Conservation (phyloP, 1,140 invertebrate genomes). For the Proales similis region DNA sequence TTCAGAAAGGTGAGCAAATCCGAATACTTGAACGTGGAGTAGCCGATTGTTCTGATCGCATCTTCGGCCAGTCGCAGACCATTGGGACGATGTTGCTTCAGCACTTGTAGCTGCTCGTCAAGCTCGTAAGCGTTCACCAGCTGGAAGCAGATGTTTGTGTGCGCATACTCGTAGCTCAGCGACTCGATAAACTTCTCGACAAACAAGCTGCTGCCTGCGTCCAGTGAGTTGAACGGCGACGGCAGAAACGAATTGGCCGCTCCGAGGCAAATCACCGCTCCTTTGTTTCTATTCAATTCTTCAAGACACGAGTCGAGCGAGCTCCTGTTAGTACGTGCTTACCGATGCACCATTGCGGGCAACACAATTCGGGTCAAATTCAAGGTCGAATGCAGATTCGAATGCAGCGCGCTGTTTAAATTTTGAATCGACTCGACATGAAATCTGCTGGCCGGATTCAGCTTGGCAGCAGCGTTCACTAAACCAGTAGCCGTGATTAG, state of each 20-base stretch:
- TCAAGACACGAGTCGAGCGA: too few relatives aligned
- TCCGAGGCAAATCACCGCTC: constrained; percentile 11
- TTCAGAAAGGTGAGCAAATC: too few relatives aligned
- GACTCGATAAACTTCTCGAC: constrained; percentile 24
- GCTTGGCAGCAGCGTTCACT: too few relatives aligned
- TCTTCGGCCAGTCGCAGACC: too few relatives aligned
- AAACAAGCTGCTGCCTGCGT: not conserved
- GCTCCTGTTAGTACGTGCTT: too few relatives aligned
- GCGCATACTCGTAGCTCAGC: constrained; percentile 1
- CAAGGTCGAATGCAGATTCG: not conserved
- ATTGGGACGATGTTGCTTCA: too few relatives aligned
- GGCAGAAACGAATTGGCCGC: not conserved
- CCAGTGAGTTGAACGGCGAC: constrained; percentile 2
- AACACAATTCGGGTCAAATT: constrained; percentile 13
- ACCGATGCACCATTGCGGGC: constrained; percentile 29
- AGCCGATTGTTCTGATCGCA: too few relatives aligned
- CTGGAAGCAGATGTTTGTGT: constrained; percentile 18
- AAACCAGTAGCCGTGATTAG: too few relatives aligned
- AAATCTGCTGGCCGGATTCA: too few relatives aligned
- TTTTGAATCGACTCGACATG: constrained; percentile 4
- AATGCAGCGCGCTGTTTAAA: not conserved
- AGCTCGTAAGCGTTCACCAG: too few relatives aligned
- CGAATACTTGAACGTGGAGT: too few relatives aligned
- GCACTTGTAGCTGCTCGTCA: too few relatives aligned
- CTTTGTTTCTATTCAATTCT: constrained; percentile 18